Conservation (phyloP, 1,140 invertebrate species). For the Colletes latitarsis region DNA sequence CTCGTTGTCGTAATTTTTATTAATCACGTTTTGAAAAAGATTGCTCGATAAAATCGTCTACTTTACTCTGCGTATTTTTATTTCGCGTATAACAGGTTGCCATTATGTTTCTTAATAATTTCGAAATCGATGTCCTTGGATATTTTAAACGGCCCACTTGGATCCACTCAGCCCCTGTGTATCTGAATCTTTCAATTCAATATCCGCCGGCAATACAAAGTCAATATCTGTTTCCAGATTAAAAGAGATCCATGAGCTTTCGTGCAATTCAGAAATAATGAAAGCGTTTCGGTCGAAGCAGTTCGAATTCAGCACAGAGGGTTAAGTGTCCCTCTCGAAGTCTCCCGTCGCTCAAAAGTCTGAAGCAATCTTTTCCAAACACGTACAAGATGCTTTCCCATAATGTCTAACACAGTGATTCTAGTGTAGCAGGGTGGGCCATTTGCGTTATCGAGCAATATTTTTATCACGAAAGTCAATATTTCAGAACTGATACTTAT, state of each 20-base stretch:
- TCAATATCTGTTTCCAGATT: conserved; percentile 11
- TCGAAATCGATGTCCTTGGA: background rate
- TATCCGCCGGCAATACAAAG: background rate
- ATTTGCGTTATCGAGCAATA: too few species aligned
- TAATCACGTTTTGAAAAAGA: too few species aligned
- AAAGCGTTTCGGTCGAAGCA: background rate
- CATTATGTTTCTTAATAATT: too few species aligned
- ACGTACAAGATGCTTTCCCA: too few species aligned
- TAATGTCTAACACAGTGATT: too few species aligned
- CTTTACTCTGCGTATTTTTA: too few species aligned
- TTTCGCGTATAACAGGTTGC: too few species aligned
- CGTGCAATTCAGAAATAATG: background rate
- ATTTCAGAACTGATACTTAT: too few species aligned
- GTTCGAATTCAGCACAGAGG: background rate
- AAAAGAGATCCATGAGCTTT: background rate
- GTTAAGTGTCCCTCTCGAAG: background rate
- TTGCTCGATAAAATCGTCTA: too few species aligned
- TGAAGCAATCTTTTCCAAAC: background rate
- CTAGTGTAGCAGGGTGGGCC: too few species aligned
- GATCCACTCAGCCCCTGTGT: background rate
- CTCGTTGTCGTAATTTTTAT: too few species aligned
- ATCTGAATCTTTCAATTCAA: conserved; percentile 12
- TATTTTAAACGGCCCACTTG: conserved; percentile 9
- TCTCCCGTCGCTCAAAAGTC: background rate
- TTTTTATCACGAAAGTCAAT: too few species aligned